Base-by-base conservation (phyloP, 2,888 invertebrate species). In the Drosophila borborema region DNA sequence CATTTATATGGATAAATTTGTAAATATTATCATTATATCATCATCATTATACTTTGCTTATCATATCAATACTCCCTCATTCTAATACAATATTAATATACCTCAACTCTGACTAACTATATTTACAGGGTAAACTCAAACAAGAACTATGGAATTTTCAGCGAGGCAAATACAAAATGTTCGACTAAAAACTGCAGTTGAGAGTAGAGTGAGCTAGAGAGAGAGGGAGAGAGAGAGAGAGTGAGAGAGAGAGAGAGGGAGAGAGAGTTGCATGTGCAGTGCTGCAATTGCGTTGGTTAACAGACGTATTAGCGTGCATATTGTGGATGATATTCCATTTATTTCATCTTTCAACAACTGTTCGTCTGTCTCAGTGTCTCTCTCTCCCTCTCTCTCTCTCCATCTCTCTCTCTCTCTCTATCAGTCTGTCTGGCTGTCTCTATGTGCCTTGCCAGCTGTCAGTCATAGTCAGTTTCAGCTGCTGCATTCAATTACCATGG, bases 401-500 rank as follows among this genome's bases (percentile, higher is more conserved):
- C n/a, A n/a, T 63, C 67, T 54, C 40, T 20, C 34, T 31, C 60
- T 36, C 40, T 40, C 40, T 31, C 28, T 23, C 67, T 31, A 41
- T 53, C 60, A 4, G 28, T 28, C 28, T 28, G 28, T 28, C 28
- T 28, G 28, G 6, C 28, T 28, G 28, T 31, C 10, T 28, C 58
- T 66, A 45, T 51, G 49, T 16, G 48, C 59, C 31, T 23, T 12
- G 53, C 70, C n/a, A 59, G 40, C 76, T 70, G 77, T 74, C 77
- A 74, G 71, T 71, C 71, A 70, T 41, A 67, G 71, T 62, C 65
- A 68, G 72, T 67, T 80, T 77, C 80, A 72, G 78, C 78, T 78
- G 81, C 78, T 78, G 81, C 80, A 78, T 81, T 78, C 80, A 80
- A 81, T 81, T 80, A 75, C 51, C 64, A 65, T 51, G 60, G 71